Conservation (phyloP, 2,113 vertebrate species). For the Eubucco bourcierii region DNA sequence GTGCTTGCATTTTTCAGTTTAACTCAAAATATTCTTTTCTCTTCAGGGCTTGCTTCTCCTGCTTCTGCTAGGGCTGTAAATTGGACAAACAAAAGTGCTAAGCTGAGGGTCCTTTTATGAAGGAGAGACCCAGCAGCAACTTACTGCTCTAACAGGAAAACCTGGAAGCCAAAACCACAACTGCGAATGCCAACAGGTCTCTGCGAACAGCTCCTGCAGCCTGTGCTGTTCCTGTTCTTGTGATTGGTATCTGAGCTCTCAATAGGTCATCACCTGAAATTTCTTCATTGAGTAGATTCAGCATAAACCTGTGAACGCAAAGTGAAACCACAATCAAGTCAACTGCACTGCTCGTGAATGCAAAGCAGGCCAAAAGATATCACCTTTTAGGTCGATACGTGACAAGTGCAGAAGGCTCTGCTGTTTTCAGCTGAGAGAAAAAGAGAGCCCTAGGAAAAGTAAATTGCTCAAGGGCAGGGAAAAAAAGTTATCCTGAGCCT, state of each 20-base stretch:
- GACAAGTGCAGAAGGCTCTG: not conserved
- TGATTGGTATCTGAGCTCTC: not conserved
- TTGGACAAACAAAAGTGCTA: not conserved
- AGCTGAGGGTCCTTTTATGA: not conserved
- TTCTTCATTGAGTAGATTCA: not conserved
- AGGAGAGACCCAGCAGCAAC: not conserved
- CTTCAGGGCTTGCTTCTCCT: not conserved
- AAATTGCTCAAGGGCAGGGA: not conserved
- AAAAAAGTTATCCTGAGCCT: not conserved
- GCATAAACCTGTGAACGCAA: not conserved
- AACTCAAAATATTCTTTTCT: not conserved
- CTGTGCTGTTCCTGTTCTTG: not conserved
- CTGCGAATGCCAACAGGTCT: not conserved
- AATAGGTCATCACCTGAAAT: not conserved
- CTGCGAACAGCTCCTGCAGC: not conserved
- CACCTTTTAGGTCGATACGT: not conserved
- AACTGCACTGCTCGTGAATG: not conserved
- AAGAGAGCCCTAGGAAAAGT: not conserved
- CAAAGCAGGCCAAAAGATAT: not conserved
- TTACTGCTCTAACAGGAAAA: not conserved
- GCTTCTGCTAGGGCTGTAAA: not conserved
- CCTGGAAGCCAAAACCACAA: not conserved
- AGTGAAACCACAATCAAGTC: not conserved
- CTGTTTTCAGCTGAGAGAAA: not conserved
- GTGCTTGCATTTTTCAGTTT: not conserved